phyloP scores from a whole-genome alignment of 2,797 vertebrate genomes.

The Moxostoma hubbsi region DNA sequence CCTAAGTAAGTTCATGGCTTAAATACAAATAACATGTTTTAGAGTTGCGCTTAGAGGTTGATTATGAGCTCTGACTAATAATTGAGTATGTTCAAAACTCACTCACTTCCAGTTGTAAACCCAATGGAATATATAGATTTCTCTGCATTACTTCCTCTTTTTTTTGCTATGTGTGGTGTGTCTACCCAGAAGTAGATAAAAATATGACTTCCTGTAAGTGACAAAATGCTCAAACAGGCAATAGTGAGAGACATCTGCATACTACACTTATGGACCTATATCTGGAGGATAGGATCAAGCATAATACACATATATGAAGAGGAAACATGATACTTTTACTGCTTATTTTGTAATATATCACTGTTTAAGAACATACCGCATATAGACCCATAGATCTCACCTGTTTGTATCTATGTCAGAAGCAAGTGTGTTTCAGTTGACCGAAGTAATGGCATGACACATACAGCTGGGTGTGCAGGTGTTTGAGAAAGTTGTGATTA shows the following conservation, averaged over 20 bases:
- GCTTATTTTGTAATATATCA: neutral
- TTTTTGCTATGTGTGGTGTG: conserved; percentile 15
- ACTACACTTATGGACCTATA: neutral
- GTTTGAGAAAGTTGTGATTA: conserved; percentile 31
- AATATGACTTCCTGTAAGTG: conserved; percentile 46
- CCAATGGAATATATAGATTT: conserved; percentile 19
- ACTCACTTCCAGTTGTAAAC: neutral
- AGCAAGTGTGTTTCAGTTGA: conserved; percentile 11
- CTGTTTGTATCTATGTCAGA: neutral
- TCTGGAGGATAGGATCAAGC: conserved; percentile 2
- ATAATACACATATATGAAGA: neutral
- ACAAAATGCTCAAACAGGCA: conserved; percentile 37
- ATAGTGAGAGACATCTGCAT: conserved; percentile 26
- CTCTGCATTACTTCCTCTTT: conserved; percentile 41
- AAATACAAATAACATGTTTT: conserved; percentile 11
- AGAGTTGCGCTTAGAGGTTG: neutral
- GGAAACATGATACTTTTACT: no score
- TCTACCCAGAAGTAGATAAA: conserved; percentile 5
- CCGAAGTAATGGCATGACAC: conserved; percentile 19
- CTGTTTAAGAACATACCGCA: neutral
- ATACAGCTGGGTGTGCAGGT: conserved; percentile 55
- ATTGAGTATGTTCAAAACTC: conserved; percentile 14
- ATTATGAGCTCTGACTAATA: conserved; percentile 29
- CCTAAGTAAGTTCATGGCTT: conserved; percentile 68
- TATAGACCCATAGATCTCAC: neutral